phyloP scores from a whole-genome alignment of 2,113 vertebrate genomes.

The Stigmatopora argus region DNA sequence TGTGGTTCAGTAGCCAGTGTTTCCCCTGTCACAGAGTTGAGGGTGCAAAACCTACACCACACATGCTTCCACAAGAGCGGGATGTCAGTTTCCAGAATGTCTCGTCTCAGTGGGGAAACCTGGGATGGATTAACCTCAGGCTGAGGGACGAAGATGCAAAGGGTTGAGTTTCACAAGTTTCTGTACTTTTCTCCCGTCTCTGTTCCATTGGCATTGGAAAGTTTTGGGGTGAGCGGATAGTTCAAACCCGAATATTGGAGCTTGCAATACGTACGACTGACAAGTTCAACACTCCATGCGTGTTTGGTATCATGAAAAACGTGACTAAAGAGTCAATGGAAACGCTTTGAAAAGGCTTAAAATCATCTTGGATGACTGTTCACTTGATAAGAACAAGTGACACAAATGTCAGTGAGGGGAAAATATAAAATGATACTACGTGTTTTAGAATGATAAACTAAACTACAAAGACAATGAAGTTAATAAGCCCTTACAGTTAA shows the following conservation, averaged over 20 bases:
- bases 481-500: neutral
- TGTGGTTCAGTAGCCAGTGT: constrained; percentile 62
- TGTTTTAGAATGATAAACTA: neutral
- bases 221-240: constrained; percentile 45
- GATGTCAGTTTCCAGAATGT: constrained; percentile 63
- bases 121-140: constrained; percentile 67
- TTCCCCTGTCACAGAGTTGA: constrained; percentile 54
- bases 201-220: constrained; percentile 39
- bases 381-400: neutral
- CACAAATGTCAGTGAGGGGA: neutral
- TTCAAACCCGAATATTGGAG: constrained; percentile 19
- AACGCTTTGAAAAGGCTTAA: neutral
- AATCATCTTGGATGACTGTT: neutral
- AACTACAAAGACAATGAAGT: neutral
- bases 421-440: neutral
- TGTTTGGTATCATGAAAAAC: neutral
- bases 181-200: constrained; percentile 48
- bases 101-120: constrained; percentile 54
- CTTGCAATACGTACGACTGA: neutral
- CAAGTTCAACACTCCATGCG: neutral
- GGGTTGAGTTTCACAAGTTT: constrained; percentile 57
- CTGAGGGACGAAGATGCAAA: constrained; percentile 60
- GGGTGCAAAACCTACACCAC: constrained; percentile 54
- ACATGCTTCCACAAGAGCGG: constrained; percentile 57
- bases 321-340: neutral